Evolutionary conservation across 2,888 invertebrate species (phyloP), one percentile per base, ranked within the genome.

Genomic region (Keiferia lycopersicella): DNA sequence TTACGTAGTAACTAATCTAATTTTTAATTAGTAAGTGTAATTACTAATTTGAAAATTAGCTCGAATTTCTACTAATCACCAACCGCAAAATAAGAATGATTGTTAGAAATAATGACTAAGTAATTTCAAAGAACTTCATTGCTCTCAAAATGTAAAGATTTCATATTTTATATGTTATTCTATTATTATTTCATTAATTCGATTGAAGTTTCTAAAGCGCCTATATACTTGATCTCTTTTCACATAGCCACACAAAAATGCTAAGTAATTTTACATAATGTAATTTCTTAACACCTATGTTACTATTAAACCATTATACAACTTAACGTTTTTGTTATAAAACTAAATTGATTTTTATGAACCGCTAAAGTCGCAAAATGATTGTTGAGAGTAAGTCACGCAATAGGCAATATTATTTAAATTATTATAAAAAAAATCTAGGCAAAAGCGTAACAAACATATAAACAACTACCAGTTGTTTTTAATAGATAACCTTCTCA

Each of bases 41-140:
- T 75, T 76, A 74, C 78, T 78, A 78, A 79, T 81, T 81, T 67
- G 62, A 75, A 53, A 81, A 78, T 82, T 77, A 76, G 76, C 72
- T 67, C 41, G 66, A 64, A 65, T 66, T 67, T 68, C 62, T 64
- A 67, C 65, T 67, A 72, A 75, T 74, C 72, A 71, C 67, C 68
- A 65, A 73, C 71, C 71, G 71, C 69, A 71, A 68, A 70, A 68
- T 72, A 69, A 68, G 71, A 69, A 74, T 65, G 72, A 69, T 68
- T 71, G 72, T 71, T 71, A 71, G 69, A 66, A 65, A 51, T 72
- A 71, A 72, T 75, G 65, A 73, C 69, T 75, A 73, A 75, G 74
- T 76, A 77, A 74, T 74, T 73, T 75, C 73, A 76, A 39, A 38
- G 45, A 34, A 48, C 48, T 60, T 45, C 11, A 58, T 39, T 58